Base-by-base conservation (phyloP, 2,113 vertebrate species). In the Marmota flaviventris region DNA sequence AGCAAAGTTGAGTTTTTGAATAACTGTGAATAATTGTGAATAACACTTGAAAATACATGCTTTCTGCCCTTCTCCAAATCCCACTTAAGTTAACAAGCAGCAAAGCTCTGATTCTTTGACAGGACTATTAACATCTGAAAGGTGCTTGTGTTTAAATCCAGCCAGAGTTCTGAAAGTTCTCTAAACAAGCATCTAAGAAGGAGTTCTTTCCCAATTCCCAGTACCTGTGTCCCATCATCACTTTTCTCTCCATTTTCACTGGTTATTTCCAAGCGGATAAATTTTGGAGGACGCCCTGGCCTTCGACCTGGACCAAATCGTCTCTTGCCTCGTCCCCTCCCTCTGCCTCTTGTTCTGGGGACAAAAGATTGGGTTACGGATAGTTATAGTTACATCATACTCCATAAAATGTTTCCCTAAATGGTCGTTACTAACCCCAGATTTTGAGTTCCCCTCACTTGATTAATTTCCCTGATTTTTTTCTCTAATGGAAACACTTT, bases 231-330 rank as follows among this genome's bases (percentile, higher is more conserved):
- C 82, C 98, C 99, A 61, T 99, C 99, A 20, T 98, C 99, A 91
- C 98, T 96, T 37, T 98, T 98, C 4, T 99, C 99, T 81, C 98
- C 96, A 4, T 98, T 98, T 95, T 99, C 99, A n/a, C 96, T 98
- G 51, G 98, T 98, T 34, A 99, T 98, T 96, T 99, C 99, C 94
- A 99, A 94, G 24, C 99, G 99, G 97, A 99, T 99, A 96, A 99
- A 99, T 97, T 99, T 99, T 25, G 99, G 99, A 9, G 99, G 99
- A 0, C 99, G 99, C 3, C 99, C 99, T 0, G 99, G 99, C 96
- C 99, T 98, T 58, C 99, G 99, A 94, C 99, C 99, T 2, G 99
- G 99, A 67, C 99, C 99, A 94, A 99, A 99, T 88, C 99, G 98
- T 97, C 99, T 99, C 96, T 99, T 99, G 69, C 99, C 99, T 98